These are phyloP conservation scores for Pseudanteris insignis DNA, from an alignment of 2,888 invertebrate genomes.

Conservation along the genomic window DNA sequence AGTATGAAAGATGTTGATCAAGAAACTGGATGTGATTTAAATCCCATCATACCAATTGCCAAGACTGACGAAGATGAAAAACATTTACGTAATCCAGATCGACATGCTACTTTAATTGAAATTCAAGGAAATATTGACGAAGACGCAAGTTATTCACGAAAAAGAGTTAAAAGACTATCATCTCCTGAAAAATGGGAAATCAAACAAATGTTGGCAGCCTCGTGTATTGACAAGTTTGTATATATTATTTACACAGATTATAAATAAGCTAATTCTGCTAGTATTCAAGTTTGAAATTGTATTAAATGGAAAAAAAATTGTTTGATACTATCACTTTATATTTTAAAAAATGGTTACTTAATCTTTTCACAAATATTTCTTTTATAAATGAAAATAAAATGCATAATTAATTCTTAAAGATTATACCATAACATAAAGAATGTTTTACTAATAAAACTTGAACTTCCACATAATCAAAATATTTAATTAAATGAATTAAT, in stretches of 20 bases:
- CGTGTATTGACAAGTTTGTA: conserved; percentile 57
- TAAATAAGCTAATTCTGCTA: too few relatives aligned
- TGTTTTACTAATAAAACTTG: too few relatives aligned
- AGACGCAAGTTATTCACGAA: conserved; percentile 82
- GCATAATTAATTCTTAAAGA: too few relatives aligned
- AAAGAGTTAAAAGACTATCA: conserved; percentile 89
- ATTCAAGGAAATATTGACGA: conserved; percentile 73
- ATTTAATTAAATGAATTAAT: too few relatives aligned
- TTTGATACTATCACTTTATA: too few relatives aligned
- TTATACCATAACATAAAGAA: too few relatives aligned
- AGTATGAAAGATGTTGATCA: conserved; percentile 99
- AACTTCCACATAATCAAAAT: too few relatives aligned
- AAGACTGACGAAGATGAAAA: conserved; percentile 74
- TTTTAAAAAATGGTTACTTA: too few relatives aligned
- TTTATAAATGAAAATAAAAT: too few relatives aligned
- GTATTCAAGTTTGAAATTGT: too few relatives aligned
- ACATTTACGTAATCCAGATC: conserved; percentile 89
- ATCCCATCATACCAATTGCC: conserved; percentile 78
- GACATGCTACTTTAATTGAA: conserved; percentile 74
- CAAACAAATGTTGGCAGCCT: conserved; percentile 75
- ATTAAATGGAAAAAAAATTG: too few relatives aligned
- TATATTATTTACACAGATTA: conserved; percentile 1
- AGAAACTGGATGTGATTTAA: conserved; percentile 90
- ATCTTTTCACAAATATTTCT: too few relatives aligned
- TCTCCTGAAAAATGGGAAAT: conserved; percentile 98